These are phyloP conservation scores for Callyntrura sp. DNA, from an alignment of 2,888 invertebrate genomes.

Conservation along the genomic window DNA sequence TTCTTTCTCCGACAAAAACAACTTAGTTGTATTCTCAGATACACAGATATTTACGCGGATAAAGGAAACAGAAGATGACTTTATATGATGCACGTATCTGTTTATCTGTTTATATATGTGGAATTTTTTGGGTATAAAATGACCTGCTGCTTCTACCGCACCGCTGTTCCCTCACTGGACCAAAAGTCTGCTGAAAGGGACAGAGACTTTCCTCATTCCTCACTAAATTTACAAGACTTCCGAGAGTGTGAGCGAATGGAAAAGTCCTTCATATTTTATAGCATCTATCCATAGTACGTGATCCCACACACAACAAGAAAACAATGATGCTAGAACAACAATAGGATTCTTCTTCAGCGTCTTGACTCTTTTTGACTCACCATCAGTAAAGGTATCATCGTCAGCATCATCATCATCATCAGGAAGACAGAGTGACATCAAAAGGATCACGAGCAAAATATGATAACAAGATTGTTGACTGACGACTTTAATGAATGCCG, in stretches of 20 bases:
- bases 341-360: slow-evolving; percentile 68
- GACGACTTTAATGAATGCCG: slow-evolving; percentile 84
- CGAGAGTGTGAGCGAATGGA: slow-evolving; percentile 42
- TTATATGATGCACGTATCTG: too few species aligned
- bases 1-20: slow-evolving; percentile 39
- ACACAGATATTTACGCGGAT: not conserved
- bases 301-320: slow-evolving; percentile 69
- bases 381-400: too few species aligned
- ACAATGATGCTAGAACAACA: slow-evolving; percentile 67
- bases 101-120: too few species aligned
- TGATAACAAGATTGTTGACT: slow-evolving; percentile 84
- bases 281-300: slow-evolving; percentile 36
- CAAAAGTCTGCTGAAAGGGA: not conserved
- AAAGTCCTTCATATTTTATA: slow-evolving; percentile 48
- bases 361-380: slow-evolving; percentile 37
- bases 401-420: slow-evolving; percentile 1
- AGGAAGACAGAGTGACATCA: slow-evolving; percentile 82
- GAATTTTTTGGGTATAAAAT: slow-evolving; percentile 31
- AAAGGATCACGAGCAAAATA: slow-evolving; percentile 83
- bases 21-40: too few species aligned
- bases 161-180: too few species aligned
- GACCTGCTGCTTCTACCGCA: not conserved
- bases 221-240: too few species aligned
- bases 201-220: slow-evolving; percentile 32
- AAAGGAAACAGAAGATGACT: not conserved